These are phyloP conservation scores for Planiliza haematocheilus DNA, from an alignment of 2,113 vertebrate genomes.

Conservation along the genomic window DNA sequence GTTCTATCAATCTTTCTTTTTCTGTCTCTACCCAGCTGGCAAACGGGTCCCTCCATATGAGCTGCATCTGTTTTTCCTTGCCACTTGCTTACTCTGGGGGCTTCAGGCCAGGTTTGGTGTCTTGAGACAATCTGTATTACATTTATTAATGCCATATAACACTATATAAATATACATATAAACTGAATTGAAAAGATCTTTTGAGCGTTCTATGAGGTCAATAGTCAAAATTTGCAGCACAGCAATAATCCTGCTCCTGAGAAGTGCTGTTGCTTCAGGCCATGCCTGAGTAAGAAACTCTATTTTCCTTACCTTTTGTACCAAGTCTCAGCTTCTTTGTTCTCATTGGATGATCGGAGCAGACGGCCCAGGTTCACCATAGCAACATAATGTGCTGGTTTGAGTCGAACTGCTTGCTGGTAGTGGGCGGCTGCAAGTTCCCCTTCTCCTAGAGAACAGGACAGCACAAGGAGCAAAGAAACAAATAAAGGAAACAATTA, in stretches of 20 bases:
- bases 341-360: constrained; percentile 91
- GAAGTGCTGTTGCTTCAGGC: background rate
- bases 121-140: no score
- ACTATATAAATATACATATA: no score
- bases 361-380: constrained; percentile 97
- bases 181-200: no score
- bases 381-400: constrained; percentile 92
- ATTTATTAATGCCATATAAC: no score
- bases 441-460: constrained; percentile 82
- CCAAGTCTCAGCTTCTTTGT: constrained; percentile 91
- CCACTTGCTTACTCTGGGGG: no score
- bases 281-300: background rate
- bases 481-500: background rate
- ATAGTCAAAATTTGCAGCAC: background rate
- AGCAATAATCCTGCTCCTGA: background rate
- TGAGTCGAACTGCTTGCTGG: constrained; percentile 90
- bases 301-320: constrained; percentile 88
- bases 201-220: no score
- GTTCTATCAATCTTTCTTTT: no score
- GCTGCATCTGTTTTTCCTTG: no score
- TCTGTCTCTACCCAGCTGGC: no score
- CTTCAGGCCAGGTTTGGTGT: no score
- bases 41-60: no score
- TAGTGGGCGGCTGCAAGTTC: constrained; percentile 90
- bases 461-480: no score